These are phyloP conservation scores for Chaetogeoica ovagalla DNA, from an alignment of 2,888 invertebrate genomes.

Conservation along the genomic window DNA sequence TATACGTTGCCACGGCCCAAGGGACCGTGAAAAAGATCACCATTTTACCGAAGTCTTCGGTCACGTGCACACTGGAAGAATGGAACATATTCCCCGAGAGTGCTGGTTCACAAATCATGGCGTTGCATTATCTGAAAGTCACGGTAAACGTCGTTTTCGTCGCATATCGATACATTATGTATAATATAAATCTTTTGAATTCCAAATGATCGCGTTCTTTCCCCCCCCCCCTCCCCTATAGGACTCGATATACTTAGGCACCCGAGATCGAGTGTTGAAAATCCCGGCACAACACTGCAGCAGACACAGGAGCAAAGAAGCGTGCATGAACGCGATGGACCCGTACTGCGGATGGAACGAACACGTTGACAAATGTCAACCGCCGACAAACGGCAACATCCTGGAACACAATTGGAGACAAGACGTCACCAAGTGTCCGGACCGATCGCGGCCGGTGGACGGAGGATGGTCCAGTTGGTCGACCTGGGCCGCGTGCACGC, in stretches of 20 bases:
- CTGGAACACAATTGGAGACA: constrained; percentile 75
- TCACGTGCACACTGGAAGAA: constrained; percentile 82
- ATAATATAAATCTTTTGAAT: no score
- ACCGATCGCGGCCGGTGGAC: constrained; percentile 67
- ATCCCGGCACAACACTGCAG: constrained; percentile 78
- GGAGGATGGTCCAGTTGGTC: constrained; percentile 90
- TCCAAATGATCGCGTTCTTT: no score
- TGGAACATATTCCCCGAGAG: constrained; percentile 72
- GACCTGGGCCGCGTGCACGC: constrained; percentile 77
- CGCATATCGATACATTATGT: no score
- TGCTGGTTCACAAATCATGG: constrained; percentile 63
- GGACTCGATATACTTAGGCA: constrained; percentile 78
- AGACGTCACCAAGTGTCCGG: constrained; percentile 71
- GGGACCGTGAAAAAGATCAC: constrained; percentile 81
- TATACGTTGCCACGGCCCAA: constrained; percentile 78
- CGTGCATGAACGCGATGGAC: constrained; percentile 83
- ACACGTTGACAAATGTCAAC: constrained; percentile 71
- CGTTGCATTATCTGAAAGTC: constrained; percentile 78
- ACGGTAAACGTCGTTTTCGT: constrained; percentile 63
- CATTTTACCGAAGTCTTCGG: constrained; percentile 69
- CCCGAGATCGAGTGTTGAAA: constrained; percentile 69
- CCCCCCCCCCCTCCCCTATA: constrained; percentile 57
- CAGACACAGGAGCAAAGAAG: constrained; percentile 70
- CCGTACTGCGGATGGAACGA: constrained; percentile 96
- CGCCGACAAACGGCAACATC: constrained; percentile 69